A percentile compares a stretch with the other conserved stretches of the same genome.
These are phyloP conservation scores for Holotrichia oblita DNA, from an alignment of 1,140 invertebrate genomes.

Conservation along the genomic window DNA sequence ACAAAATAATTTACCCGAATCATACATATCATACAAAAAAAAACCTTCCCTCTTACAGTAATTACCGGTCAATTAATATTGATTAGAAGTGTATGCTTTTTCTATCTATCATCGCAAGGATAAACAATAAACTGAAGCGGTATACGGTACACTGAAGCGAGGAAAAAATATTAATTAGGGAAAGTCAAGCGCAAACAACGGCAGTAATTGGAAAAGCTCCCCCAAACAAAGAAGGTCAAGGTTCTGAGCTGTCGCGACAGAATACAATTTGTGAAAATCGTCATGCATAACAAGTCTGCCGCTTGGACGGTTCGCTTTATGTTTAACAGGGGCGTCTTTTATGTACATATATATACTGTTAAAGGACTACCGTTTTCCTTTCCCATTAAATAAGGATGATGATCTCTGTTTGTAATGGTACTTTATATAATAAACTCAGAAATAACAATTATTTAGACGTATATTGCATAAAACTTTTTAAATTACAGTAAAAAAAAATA, in stretches of 20 bases:
- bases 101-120: not conserved
- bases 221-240: constrained; percentile 15
- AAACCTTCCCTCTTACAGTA: not conserved
- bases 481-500: no score
- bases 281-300: not conserved
- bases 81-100: not conserved
- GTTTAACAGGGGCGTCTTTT: not conserved
- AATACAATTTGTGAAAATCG: constrained; percentile 15
- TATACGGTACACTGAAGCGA: not conserved
- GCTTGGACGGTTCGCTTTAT: not conserved
- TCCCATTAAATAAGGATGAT: no score
- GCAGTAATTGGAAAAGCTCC: constrained; percentile 6
- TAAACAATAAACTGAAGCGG: constrained; percentile 2
- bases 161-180: constrained; percentile 15
- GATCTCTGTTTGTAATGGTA: no score
- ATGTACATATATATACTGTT: not conserved
- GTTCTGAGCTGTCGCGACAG: constrained; percentile 9
- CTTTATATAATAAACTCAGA: no score
- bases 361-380: no score
- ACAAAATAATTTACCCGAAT: not conserved
- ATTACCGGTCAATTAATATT: constrained; percentile 3
- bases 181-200: constrained; percentile 16
- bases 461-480: no score
- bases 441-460: no score
- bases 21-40: not conserved